Base-by-base conservation (phyloP, 2,113 vertebrate genomes). In the Sebastes schlegelii region DNA sequence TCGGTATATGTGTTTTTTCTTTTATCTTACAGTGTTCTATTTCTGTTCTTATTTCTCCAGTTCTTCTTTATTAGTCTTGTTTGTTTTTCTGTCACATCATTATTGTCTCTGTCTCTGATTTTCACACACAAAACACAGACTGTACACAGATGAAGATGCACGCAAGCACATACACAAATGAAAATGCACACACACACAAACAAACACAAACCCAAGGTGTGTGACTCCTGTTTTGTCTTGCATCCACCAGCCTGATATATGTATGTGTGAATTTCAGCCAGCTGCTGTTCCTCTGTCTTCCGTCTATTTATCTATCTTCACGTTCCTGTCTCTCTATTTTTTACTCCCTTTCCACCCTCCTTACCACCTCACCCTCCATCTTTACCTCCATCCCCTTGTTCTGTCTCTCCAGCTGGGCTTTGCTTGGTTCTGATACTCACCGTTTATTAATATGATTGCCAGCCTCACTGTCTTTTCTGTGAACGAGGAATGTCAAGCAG, bases 201-300 rank as follows among this genome's bases (percentile, higher is more conserved):
- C 67, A 55, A 7, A 82, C 55, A 58, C 67, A 70, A 51, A 63
- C 1, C 54, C 4, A 73, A 88, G 78, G 94, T 96, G 96, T 97
- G 96, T 96, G 54, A 89, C 93, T 96, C 94, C 93, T 95, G 95
- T 92, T 83, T 96, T 95, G 90, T 96, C 96, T 96, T 97, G 96
- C 96, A 96, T 97, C 95, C 80, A 82, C 95, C 94, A 96, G 96
- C 96, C 96, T 98, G 96, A 96, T 94, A 93, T 96, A 95, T 93
- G 67, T 86, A 5, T 89, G 74, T 90, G 84, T 90, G 65, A 40
- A 74, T 70, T 34, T 73, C 58, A 89, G 82, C 82, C 83, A 89
- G 82, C 88, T 86, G 73, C 74, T 89, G 54, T 88, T 77, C 73
- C 68, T 78, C 64, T 92, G 58, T 82, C 74, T 74, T 84, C 45